These are phyloP conservation scores for Oeneis ivallda DNA, from an alignment of 2,888 invertebrate genomes.

Conservation along the genomic window DNA sequence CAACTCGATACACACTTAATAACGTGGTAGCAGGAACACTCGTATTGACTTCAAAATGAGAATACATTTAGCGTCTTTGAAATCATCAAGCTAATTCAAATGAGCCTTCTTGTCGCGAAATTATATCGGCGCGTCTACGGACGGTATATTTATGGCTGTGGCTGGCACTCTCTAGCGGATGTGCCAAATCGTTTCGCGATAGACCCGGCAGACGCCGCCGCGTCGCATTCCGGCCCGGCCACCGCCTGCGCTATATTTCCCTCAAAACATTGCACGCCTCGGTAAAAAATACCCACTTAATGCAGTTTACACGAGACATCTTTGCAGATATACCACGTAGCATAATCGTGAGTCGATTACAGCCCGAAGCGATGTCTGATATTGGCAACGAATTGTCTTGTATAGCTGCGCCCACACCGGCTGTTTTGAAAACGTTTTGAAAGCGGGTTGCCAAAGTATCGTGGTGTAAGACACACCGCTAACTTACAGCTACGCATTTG, in stretches of 20 bases:
- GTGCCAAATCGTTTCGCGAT: conserved; percentile 79
- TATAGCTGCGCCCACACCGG: conserved; percentile 61
- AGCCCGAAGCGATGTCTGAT: conserved; percentile 46
- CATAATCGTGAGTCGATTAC: conserved; percentile 18
- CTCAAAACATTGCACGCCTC: conserved; percentile 35
- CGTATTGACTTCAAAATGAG: neutral
- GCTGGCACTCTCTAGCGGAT: conserved; percentile 72
- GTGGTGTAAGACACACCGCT: conserved; percentile 73
- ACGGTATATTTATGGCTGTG: conserved; percentile 68
- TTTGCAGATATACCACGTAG: neutral
- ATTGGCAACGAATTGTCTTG: conserved; percentile 44
- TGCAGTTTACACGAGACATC: conserved; percentile 4
- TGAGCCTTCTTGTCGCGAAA: conserved; percentile 49
- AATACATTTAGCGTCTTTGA: neutral
- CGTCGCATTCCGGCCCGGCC: conserved; percentile 75
- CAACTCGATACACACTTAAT: conserved; percentile 44
- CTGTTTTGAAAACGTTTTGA: conserved; percentile 78
- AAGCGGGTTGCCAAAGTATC: conserved; percentile 73
- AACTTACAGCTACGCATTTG: conserved; percentile 74
- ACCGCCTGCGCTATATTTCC: conserved; percentile 60
- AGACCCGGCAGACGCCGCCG: conserved; percentile 76
- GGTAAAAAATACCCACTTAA: neutral
- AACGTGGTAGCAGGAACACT: conserved; percentile 13
- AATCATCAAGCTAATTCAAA: neutral
- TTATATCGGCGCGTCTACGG: conserved; percentile 45